These are phyloP conservation scores for Empis stercorea DNA, from an alignment of 2,888 invertebrate genomes.

Conservation along the genomic window DNA sequence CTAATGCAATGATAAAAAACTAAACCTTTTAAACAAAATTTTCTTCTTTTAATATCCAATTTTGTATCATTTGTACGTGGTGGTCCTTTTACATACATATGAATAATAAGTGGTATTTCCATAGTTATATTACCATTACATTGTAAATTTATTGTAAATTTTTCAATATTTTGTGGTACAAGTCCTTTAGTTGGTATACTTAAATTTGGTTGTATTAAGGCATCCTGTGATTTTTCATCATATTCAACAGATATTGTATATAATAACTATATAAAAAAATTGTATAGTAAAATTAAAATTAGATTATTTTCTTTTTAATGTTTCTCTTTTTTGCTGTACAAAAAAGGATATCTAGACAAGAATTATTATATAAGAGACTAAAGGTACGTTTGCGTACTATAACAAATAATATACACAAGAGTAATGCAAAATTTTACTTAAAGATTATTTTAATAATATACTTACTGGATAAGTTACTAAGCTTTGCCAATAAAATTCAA, in stretches of 20 bases:
- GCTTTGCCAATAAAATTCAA: conserved; percentile 72
- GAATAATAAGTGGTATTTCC: conserved; percentile 68
- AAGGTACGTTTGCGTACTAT: too few species aligned
- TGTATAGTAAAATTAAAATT: too few species aligned
- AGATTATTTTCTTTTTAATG: too few species aligned
- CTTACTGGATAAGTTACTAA: conserved; percentile 53
- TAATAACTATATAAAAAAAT: conserved; percentile 45
- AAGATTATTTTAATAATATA: conserved; percentile 9
- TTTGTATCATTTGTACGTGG: conserved; percentile 59
- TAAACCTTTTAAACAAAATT: conserved; percentile 76
- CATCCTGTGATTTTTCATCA: conserved; percentile 55
- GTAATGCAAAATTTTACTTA: too few species aligned
- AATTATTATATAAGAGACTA: too few species aligned
- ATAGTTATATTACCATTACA: conserved; percentile 70
- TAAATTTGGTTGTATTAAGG: conserved; percentile 65
- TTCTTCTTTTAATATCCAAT: conserved; percentile 69
- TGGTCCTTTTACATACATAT: conserved; percentile 65
- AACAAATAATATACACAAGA: too few species aligned
- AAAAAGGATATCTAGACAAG: too few species aligned
- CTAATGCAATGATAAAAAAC: too few species aligned
- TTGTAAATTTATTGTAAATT: conserved; percentile 66
- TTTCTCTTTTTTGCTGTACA: too few species aligned
- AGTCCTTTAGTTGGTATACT: conserved; percentile 70
- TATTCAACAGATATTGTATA: conserved; percentile 68
- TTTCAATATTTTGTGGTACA: conserved; percentile 64